Conservation (phyloP, 2,797 vertebrate species). For the Austrolebias charrua region DNA sequence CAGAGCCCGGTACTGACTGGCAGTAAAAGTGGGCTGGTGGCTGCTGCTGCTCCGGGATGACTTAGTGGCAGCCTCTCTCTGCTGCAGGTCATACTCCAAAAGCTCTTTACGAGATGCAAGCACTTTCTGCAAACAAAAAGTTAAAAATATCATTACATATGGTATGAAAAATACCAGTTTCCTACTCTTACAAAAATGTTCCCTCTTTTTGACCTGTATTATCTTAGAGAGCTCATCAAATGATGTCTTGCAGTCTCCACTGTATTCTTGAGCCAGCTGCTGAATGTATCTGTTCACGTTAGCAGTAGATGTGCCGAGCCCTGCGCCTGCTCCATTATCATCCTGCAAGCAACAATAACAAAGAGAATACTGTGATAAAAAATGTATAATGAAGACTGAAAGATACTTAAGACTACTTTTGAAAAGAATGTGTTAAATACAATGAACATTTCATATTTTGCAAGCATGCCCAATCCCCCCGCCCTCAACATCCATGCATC, state of each 20-base stretch:
- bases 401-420: not conserved
- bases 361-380: slow-evolving; percentile 2
- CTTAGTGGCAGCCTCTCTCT: slow-evolving; percentile 94
- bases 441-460: not conserved
- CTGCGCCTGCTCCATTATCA: slow-evolving; percentile 87
- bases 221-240: slow-evolving; percentile 99
- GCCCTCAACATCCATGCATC: not conserved
- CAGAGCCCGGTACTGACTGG: slow-evolving; percentile 96
- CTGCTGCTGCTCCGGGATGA: slow-evolving; percentile 88
- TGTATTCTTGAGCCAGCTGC: slow-evolving; percentile 97
- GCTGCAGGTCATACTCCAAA: slow-evolving; percentile 95
- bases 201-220: slow-evolving; percentile 85
- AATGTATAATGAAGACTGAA: not conserved
- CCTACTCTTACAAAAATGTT: not conserved
- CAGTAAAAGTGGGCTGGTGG: slow-evolving; percentile 93
- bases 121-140: slow-evolving; percentile 86
- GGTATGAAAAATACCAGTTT: not conserved
- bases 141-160: not conserved
- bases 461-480: not conserved
- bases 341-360: slow-evolving; percentile 78
- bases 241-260: slow-evolving; percentile 97
- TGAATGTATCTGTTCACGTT: slow-evolving; percentile 98
- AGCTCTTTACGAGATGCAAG: slow-evolving; percentile 98
- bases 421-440: not conserved
- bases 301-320: slow-evolving; percentile 91